Evolutionary conservation across 2,113 vertebrate species (phyloP), one percentile per base, ranked within the genome.

Genomic region (Cnemophilus loriae): DNA sequence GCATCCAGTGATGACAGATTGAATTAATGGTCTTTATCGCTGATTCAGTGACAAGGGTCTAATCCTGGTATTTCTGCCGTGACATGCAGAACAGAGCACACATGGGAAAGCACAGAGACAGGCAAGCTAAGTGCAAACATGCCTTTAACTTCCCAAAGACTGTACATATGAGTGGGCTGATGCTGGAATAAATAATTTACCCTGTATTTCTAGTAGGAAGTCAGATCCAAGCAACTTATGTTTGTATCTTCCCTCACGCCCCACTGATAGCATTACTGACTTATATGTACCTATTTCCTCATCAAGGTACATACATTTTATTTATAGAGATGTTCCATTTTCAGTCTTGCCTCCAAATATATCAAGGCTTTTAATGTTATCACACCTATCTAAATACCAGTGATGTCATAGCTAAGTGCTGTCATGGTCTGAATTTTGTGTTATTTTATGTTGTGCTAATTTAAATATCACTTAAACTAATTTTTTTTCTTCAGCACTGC

Each of bases 1-100:
- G 44, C 50, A 91, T 35, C 52, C 47, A 89, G 80, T 44, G 77
- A 87, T 80, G 87, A 94, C 91, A 95, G 94, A 93, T 41, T 13
- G 27, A 86, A 83, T 91, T 92, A 96, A 96, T 95, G 86, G 73
- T 86, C 86, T 95, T 95, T 92, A 81, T 76, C 0, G 0, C 42
- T 5, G 6, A 73, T 87, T 92, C 84, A 84, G 44, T 47, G 80
- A 84, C 86, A 73, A 47, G 61, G 42, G 52, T 50, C 77, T 93
- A 91, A 93, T 94, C 69, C 69, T 84, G 96, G 56, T 87, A 60
- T 78, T 80, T 94, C 77, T 87, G 81, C 47, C 1, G 7, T 26
- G 46, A 49, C 1, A 0, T 35, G 56, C 47, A 67, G 86, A 92
- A 47, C 1, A 1, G 33, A 82, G 64, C 16, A 57, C 28, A 44